Base-by-base conservation (phyloP, 2,888 invertebrate species). In the Melanostoma mellinum region DNA sequence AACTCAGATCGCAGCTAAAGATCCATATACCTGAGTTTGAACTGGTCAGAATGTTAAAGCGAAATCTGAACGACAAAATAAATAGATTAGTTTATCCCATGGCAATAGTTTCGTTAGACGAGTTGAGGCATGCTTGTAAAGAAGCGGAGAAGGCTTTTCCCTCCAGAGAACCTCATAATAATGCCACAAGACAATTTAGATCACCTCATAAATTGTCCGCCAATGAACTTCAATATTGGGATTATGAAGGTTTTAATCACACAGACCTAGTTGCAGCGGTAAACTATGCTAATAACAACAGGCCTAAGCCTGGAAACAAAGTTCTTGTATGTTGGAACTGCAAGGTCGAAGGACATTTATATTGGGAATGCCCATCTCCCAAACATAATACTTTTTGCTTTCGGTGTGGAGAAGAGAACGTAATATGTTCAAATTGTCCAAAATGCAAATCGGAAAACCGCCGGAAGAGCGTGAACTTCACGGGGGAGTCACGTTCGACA, bases 291-390 rank as follows among this genome's bases (percentile, higher is more conserved):
- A 20, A 20, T 20, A 20, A 20, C 20, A 20, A 20, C 20, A 20
- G 20, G 20, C 20, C 20, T 20, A 20, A 20, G 20, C 20, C 20
- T 20, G 20, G 20, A 20, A 20, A 20, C 20, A 20, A 20, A 20
- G 20, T 20, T 20, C 20, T 20, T 20, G 20, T 6, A 10, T 3
- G 46, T 9, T 9, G 5, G 10, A 46, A 9, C n/a, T n/a, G 10
- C n/a, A 46, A 46, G 10, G n/a, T 46, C 10, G 4, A 46, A 10
- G 46, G 10, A 9, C 55, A 36, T 8, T 36, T 55, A 6, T 55
- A 55, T 38, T 56, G 55, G 55, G 55, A 38, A 4, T 56, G 55
- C 30, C 38, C 55, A 20, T 38, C 55, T 30, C 55, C 55, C 0
- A 56, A 56, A 30, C 36, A 56, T 20, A 56, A 38, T 30, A 38